Evolutionary conservation across 2,113 vertebrate species (phyloP).

Genomic region (Piprites chloris): DNA sequence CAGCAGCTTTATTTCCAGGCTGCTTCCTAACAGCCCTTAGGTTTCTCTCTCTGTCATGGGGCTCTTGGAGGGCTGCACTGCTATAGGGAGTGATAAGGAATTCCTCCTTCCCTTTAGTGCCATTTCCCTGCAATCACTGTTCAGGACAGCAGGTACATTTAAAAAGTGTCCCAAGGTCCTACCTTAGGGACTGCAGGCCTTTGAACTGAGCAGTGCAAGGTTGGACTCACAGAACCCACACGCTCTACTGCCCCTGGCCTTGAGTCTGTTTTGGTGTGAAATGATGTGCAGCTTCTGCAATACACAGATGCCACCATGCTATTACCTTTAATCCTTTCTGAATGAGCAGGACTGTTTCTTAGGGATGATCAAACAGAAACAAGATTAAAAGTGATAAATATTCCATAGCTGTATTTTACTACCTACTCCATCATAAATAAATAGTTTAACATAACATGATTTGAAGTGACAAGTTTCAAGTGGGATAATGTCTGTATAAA

Average conservation of each 20-base stretch:
- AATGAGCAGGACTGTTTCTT: neutral
- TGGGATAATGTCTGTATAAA: constrained; percentile 21
- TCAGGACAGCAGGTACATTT: neutral
- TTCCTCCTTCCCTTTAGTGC: neutral
- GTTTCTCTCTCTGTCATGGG: fast-evolving
- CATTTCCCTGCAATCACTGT: neutral
- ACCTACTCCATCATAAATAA: neutral
- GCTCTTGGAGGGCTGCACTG: neutral
- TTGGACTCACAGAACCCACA: neutral
- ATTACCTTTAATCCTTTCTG: neutral
- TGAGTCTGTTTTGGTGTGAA: neutral
- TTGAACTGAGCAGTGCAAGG: neutral
- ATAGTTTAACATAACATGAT: neutral
- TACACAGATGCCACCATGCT: neutral
- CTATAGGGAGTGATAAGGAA: neutral
- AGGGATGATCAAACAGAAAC: neutral
- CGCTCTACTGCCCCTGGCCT: neutral
- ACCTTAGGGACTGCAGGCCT: neutral
- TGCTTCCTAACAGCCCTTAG: neutral
- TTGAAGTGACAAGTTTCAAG: neutral
- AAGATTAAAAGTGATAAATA: neutral
- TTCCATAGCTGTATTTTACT: constrained; percentile 1
- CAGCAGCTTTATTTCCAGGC: neutral
- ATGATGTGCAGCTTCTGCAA: neutral
- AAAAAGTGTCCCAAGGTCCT: neutral